A percentile compares a stretch with the other conserved stretches of the same genome.
These are phyloP conservation scores for Gerris buenoi DNA, from an alignment of 1,140 invertebrate genomes.

Conservation along the genomic window DNA sequence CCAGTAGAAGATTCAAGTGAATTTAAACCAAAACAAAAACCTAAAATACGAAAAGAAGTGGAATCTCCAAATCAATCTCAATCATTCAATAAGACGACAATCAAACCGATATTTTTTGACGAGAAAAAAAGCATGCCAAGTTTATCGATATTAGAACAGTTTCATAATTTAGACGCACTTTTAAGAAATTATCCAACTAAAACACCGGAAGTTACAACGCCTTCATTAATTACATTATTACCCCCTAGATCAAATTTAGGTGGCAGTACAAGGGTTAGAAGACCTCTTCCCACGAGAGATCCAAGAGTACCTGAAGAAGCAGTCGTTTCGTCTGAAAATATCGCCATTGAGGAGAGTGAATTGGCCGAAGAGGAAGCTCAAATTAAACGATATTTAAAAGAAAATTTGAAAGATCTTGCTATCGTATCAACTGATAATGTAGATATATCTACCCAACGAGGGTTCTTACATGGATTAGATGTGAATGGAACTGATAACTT, in stretches of 20 bases:
- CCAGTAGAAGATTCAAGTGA: slow-evolving; percentile 9
- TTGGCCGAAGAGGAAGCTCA: neutral
- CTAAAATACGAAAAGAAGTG: slow-evolving; percentile 5
- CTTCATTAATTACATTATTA: slow-evolving; percentile 37
- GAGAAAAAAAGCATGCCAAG: slow-evolving; percentile 15
- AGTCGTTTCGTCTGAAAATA: slow-evolving; percentile 1
- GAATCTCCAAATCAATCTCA: neutral
- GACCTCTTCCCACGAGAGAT: slow-evolving; percentile 14
- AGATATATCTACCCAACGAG: slow-evolving; percentile 9
- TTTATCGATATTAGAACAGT: slow-evolving; percentile 18
- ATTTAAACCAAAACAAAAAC: neutral
- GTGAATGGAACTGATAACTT: slow-evolving; percentile 2
- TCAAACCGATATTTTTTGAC: neutral
- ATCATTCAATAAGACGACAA: neutral
- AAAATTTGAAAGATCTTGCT: slow-evolving; percentile 7
- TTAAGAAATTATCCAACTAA: slow-evolving; percentile 23
- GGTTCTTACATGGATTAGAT: neutral
- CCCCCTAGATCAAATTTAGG: slow-evolving; percentile 46
- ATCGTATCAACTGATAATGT: slow-evolving; percentile 9
- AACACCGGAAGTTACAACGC: slow-evolving; percentile 5
- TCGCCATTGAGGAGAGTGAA: neutral
- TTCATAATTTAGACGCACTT: slow-evolving; percentile 18
- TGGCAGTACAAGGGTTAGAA: slow-evolving; percentile 36
- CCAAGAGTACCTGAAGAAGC: slow-evolving; percentile 4
- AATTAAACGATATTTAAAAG: neutral